Conservation (phyloP, 2,113 vertebrate species). For the Tamias sibiricus region DNA sequence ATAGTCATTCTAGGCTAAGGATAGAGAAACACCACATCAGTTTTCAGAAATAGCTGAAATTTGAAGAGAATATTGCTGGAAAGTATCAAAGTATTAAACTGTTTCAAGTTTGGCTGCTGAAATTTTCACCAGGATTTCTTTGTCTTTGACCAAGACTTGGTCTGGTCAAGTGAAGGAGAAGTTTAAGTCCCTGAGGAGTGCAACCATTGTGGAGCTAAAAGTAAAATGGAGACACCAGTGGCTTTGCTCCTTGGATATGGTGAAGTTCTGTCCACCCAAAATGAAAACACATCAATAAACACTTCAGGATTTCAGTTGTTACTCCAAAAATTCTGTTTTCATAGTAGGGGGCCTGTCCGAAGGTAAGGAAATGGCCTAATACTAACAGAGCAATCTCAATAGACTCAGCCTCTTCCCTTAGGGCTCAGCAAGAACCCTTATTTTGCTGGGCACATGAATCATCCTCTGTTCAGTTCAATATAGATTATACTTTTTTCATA, state of each 20-base stretch:
- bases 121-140: neutral
- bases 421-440: neutral
- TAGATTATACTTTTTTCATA: neutral
- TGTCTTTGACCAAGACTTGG: neutral
- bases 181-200: neutral
- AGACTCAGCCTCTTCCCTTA: neutral
- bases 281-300: neutral
- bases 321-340: neutral
- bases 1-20: neutral
- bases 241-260: neutral
- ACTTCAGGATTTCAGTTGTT: neutral
- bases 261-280: neutral
- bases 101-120: neutral
- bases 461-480: neutral
- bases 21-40: neutral
- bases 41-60: neutral
- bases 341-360: neutral
- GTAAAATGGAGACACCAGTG: neutral
- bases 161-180: neutral
- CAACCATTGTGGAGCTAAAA: neutral
- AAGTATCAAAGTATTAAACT: neutral
- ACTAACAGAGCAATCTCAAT: neutral
- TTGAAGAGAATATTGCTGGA: neutral
- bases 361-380: neutral
- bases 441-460: neutral